These are phyloP conservation scores for Dasyprocta punctata DNA, from an alignment of 2,113 vertebrate genomes.

Conservation along the genomic window DNA sequence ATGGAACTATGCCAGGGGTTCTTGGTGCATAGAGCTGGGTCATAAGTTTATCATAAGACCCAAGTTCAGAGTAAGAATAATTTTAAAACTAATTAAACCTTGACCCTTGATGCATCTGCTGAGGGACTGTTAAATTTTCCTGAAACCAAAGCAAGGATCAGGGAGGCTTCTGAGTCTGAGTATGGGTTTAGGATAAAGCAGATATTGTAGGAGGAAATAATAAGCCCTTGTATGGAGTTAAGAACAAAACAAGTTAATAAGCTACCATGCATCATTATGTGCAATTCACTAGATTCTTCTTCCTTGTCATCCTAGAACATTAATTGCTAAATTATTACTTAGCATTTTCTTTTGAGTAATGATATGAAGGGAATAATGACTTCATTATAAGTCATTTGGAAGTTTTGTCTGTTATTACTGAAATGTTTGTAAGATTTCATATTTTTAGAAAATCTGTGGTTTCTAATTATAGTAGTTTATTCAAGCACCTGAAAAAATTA, in stretches of 20 bases:
- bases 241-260: not conserved
- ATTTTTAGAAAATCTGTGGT: constrained; percentile 59
- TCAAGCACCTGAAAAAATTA: constrained; percentile 53
- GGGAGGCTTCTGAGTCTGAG: not conserved
- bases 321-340: not conserved
- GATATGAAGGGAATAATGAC: not conserved
- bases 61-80: not conserved
- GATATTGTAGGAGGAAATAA: not conserved
- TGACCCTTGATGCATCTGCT: not conserved
- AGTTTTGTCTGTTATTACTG: not conserved
- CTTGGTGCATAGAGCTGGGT: not conserved
- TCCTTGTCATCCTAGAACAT: not conserved
- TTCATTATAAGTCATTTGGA: constrained; percentile 30
- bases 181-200: not conserved
- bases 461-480: constrained; percentile 59
- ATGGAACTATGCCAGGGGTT: not conserved
- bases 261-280: not conserved
- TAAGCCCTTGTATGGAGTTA: not conserved
- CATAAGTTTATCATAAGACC: not conserved
- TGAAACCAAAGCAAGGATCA: not conserved
- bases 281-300: not conserved
- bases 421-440: constrained; percentile 37
- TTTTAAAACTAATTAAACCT: not conserved
- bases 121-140: not conserved
- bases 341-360: constrained; percentile 40